A percentile compares a stretch with the other conserved stretches of the same genome.
Evolutionary conservation across 2,113 vertebrate genomes (phyloP).

Genomic region (Peromyscus californicus): DNA sequence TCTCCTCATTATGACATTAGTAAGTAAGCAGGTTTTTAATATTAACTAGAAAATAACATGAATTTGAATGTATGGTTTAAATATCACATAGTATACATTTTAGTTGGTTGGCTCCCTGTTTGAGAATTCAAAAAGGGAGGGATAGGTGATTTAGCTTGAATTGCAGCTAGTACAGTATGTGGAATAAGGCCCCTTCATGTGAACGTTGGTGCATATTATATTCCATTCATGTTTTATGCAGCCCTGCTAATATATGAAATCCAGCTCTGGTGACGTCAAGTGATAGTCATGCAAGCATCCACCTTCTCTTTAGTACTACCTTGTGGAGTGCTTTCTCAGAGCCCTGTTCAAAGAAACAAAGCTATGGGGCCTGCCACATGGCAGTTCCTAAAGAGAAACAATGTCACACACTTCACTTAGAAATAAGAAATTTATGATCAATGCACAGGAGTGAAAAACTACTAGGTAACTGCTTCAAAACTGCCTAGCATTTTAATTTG

Average conservation of each 20-base stretch:
- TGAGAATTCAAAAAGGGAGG: not conserved
- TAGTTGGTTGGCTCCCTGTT: not conserved
- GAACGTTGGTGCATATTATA: not conserved
- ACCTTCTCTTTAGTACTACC: not conserved
- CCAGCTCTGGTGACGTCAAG: not conserved
- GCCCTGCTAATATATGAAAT: slow-evolving; percentile 25
- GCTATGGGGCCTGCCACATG: not conserved
- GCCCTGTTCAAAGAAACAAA: slow-evolving; percentile 24
- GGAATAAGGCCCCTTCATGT: not conserved
- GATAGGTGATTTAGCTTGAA: not conserved
- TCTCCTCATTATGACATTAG: slow-evolving; percentile 26
- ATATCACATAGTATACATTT: slow-evolving; percentile 14
- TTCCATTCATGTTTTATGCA: slow-evolving; percentile 22
- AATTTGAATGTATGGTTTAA: not conserved
- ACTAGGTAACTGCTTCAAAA: slow-evolving; percentile 62
- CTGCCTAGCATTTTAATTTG: slow-evolving; percentile 42
- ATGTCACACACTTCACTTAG: not conserved
- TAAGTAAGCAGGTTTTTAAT: slow-evolving; percentile 18
- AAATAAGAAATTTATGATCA: slow-evolving; percentile 53
- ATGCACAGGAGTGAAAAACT: slow-evolving; percentile 53
- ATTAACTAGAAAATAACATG: slow-evolving; percentile 32
- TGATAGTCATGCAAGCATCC: not conserved
- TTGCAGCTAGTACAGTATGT: not conserved
- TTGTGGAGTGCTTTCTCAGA: slow-evolving; percentile 60
- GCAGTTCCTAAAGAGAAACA: slow-evolving; percentile 10